Base-by-base conservation (phyloP, 2,113 vertebrate species). In the Barnardius zonarius region DNA sequence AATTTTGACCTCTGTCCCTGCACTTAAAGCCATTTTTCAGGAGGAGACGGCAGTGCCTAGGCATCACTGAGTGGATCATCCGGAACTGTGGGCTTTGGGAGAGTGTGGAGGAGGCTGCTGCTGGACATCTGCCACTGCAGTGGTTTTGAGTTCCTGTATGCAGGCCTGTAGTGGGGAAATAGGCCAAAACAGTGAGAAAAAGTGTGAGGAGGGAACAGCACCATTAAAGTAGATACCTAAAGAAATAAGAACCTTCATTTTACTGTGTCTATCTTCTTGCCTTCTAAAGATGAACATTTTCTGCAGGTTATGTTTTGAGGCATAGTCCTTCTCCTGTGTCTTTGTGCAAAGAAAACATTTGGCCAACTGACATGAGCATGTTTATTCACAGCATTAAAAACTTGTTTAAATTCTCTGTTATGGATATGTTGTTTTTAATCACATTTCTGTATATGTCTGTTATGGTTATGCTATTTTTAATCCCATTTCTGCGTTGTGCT, bases 21-120 rank as follows among this genome's bases (percentile, higher is more conserved):
- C 7, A 3, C 22, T 63, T 43, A 31, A 49, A 59, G 28, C 33
- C 41, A 17, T 37, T 51, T 67, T 27, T 55, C 8, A 24, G 46
- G 19, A 74, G 43, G n/a, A 27, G 6, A 7, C 7, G 3, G 10
- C 4, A 1, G 8, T 74, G 17, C 22, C 37, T 0, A 0, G 59
- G 51, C 37, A 88, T 41, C 54, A 31, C 25, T 4, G 15, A 11
- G 30, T 28, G 25, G 48, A 68, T 70, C 5, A 0, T 33, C 52
- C 2, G 0, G 24, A 59, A 49, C 17, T 7, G 8, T 73, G 76
- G 23, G 25, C 11, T 88, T 79, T 67, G 41, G 35, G 48, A 37
- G 16, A n/a, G 43, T 3, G 9, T n/a, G 43, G 33, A 86, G 64
- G 24, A 88, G 61, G 41, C 44, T 61, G 43, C 64, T 81, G 31